Evolutionary conservation across 2,797 vertebrate genomes (phyloP), one percentile per base, ranked within the genome.

Genomic region (Hephaestus fuliginosus): DNA sequence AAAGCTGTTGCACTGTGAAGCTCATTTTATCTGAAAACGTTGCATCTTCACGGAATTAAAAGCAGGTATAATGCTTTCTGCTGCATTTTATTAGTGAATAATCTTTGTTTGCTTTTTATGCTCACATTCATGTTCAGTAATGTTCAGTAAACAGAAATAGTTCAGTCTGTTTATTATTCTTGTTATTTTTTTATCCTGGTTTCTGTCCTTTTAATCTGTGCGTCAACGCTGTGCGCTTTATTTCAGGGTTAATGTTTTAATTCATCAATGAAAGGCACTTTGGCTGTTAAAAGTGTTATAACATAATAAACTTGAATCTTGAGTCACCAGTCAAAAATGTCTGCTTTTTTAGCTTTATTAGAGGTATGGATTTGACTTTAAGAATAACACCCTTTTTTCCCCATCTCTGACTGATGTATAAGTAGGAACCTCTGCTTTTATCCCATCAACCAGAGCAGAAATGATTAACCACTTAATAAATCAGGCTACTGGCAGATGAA

Each of bases 1-100:
- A 76, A 74, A 70, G 44, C 63, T 77, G 43, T 2, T 22, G 51
- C 63, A 61, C 64, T 44, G 43, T 33, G 12, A 60, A 43, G 20
- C 25, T 64, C 2, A 14, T 28, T 62, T 71, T 30, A 71, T 77
- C 65, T 30, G 22, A 43, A 71, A 55, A 48, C 9, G 33, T 44
- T 62, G 20, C 53, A 63, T 53, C 7, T 20, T 55, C 66, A 60
- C 57, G 41, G 20, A 63, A 65, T 30, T 14, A 56, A 25, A 30
- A 55, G 30, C 14, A n/a, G 39, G 53, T 57, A 18, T 43, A 5
- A 60, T 41, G 44, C 25, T 68, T 22, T 41, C 7, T 48, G 49
- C 15, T 55, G 52, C 43, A 51, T 33, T 30, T 52, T 65, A 2
- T 53, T 3, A 33, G 30, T 33, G 30, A 33, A 33, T 33, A 33